Evolutionary conservation across 2,797 vertebrate genomes (phyloP), one percentile per base, ranked within the genome.

Genomic region (Cyprinodon diabolis): DNA sequence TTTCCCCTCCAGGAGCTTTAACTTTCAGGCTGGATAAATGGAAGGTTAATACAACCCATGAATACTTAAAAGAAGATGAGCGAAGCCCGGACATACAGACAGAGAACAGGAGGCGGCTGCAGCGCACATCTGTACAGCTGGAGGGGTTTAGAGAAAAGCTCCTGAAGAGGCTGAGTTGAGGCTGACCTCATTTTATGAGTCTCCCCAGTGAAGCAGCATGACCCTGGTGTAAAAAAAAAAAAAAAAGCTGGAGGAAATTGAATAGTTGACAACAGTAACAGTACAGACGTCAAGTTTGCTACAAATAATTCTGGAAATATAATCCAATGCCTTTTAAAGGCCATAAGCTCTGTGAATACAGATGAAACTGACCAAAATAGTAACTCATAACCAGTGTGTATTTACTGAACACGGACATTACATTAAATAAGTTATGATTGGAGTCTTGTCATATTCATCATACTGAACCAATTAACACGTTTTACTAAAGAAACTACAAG

Each of bases 1-100:
- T 79, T 67, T 76, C 6, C 63, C 56, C 2, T 0, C 51, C 17
- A 76, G 78, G 58, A 71, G 75, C 49, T 74, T 68, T 72, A 69
- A 72, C 30, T 11, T 35, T 72, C 37, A 12, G 48, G 35, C 75
- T 75, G 71, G 49, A 73, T 35, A 65, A 45, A 66, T 66, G 75
- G 83, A 75, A 54, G 17, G 52, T 13, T 55, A 25, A 56, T 1
- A 25, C 40, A 45, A 40, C 21, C 15, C 17, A 62, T 5, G 58
- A 37, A 62, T 62, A 37, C 58, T 45, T 65, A n/a, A 14, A 65
- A 21, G 21, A 23, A 65, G 62, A 63, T 4, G 11, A 43, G 60
- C 43, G 11, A 63, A 21, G 40, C 19, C 5, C 37, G 35, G 17
- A 40, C 15, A 43, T 40, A 12, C 37, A 45, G 40, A 45, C 13